A percentile compares a stretch with the other conserved stretches of the same genome.
phyloP scores from a whole-genome alignment of 2,113 vertebrate genomes.

The Eurystomus gularis region DNA sequence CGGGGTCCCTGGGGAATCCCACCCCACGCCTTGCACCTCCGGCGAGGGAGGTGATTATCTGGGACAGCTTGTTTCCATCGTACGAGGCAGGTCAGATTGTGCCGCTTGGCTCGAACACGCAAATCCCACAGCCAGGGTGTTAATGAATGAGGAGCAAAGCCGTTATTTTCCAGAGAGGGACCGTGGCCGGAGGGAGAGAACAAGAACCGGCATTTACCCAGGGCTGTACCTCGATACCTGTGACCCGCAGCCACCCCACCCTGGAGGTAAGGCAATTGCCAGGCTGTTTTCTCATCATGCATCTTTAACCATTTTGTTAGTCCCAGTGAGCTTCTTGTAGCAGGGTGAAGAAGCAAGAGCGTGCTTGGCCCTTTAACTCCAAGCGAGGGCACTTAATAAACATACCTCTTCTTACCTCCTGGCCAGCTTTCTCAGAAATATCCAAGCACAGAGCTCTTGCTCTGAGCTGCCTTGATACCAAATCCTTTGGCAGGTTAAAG shows the following conservation, averaged over 20 bases:
- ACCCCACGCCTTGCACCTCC: not conserved
- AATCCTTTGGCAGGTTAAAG: not conserved
- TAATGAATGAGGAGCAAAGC: not conserved
- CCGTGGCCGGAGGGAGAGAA: rapidly evolving
- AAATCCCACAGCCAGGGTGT: not conserved
- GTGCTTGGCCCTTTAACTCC: not conserved
- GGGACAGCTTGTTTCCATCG: not conserved
- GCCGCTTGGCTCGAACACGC: not conserved
- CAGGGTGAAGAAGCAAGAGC: not conserved
- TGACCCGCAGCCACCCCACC: not conserved
- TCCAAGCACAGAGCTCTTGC: not conserved
- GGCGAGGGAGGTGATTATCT: not conserved
- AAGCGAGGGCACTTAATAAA: not conserved
- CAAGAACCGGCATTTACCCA: not conserved
- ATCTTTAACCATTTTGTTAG: not conserved
- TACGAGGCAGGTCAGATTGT: not conserved
- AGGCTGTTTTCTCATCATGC: not conserved
- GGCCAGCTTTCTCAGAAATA: not conserved
- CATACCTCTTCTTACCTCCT: not conserved
- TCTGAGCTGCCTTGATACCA: not conserved
- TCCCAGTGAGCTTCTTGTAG: not conserved
- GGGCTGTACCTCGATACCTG: not conserved
- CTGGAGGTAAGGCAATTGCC: not conserved
- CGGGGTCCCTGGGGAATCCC: not conserved
- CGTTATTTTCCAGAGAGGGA: not conserved